A percentile compares a stretch with the other conserved stretches of the same genome.
Conservation (phyloP, 2,888 invertebrate species). For the Scaptomyza parva region DNA sequence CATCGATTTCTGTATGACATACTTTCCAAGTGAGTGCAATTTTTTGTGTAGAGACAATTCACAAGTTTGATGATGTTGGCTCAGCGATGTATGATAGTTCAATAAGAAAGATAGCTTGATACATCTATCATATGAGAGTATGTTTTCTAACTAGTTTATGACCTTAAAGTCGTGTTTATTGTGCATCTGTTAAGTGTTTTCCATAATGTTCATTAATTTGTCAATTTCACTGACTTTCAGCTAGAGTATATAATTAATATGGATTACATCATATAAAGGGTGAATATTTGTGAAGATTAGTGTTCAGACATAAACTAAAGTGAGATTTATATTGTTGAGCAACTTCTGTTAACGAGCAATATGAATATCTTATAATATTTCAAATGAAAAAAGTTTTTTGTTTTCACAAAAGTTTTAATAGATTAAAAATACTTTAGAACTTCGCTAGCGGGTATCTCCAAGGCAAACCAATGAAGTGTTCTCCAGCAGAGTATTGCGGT, state of each 20-base stretch:
- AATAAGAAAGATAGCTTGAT: not conserved
- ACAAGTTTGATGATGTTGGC: not conserved
- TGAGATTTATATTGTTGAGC: not conserved
- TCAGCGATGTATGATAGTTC: not conserved
- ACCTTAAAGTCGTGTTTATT: no score
- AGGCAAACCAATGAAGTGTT: not conserved
- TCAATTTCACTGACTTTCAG: no score
- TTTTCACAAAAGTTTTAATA: not conserved
- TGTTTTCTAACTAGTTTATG: not conserved
- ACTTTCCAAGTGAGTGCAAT: not conserved
- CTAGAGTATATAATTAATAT: no score
- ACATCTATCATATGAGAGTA: no score
- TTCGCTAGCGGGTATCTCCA: not conserved
- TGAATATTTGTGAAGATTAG: no score
- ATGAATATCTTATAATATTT: not conserved
- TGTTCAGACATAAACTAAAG: not conserved
- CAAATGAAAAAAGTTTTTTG: not conserved
- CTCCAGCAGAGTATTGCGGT: not conserved
- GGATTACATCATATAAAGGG: no score
- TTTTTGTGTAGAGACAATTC: no score
- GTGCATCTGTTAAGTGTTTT: no score
- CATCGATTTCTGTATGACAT: not conserved
- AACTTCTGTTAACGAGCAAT: not conserved
- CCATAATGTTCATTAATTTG: no score
- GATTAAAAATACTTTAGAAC: conserved; percentile 2